phyloP scores from a whole-genome alignment of 1,140 invertebrate species.

The Alviniconcha marisindica region DNA sequence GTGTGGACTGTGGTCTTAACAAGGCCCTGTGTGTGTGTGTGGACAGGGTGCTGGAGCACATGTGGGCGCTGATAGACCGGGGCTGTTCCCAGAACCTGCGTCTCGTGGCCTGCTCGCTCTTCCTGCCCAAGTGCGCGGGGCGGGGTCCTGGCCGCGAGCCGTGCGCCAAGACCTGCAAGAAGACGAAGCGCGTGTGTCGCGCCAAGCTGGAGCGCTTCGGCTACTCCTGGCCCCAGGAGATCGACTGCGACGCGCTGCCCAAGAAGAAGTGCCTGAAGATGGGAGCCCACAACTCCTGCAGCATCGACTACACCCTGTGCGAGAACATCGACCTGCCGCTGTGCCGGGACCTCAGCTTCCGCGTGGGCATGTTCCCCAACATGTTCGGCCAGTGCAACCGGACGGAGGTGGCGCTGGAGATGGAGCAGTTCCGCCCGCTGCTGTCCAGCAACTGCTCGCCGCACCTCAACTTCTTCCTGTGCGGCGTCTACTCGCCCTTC shows the following conservation, averaged over 20 bases:
- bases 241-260: conserved; percentile 49
- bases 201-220: conserved; percentile 32
- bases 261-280: conserved; percentile 37
- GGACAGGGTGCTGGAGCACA: conserved; percentile 49
- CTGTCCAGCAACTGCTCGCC: conserved; percentile 43
- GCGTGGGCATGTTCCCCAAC: conserved; percentile 48
- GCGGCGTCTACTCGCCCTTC: conserved; percentile 53
- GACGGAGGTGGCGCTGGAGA: conserved; percentile 41
- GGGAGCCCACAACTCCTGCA: background rate
- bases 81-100: conserved; percentile 58
- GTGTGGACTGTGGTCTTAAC: too few relatives aligned
- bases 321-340: conserved; percentile 47
- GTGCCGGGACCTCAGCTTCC: conserved; percentile 43
- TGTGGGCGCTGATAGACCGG: conserved; percentile 62
- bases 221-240: conserved; percentile 47
- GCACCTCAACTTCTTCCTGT: conserved; percentile 48
- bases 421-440: conserved; percentile 48
- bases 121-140: conserved; percentile 58
- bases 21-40: too few relatives aligned
- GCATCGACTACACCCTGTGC: conserved; percentile 38
- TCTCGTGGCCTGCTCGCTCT: conserved; percentile 52
- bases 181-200: conserved; percentile 48
- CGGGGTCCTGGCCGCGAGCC: conserved; percentile 34
- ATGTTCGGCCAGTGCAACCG: conserved; percentile 45
- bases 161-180: conserved; percentile 56